Percentiles rank a stretch among this genome's conserved stretches.
phyloP scores from a whole-genome alignment of 2,113 vertebrate species.

The Lathamus discolor region DNA sequence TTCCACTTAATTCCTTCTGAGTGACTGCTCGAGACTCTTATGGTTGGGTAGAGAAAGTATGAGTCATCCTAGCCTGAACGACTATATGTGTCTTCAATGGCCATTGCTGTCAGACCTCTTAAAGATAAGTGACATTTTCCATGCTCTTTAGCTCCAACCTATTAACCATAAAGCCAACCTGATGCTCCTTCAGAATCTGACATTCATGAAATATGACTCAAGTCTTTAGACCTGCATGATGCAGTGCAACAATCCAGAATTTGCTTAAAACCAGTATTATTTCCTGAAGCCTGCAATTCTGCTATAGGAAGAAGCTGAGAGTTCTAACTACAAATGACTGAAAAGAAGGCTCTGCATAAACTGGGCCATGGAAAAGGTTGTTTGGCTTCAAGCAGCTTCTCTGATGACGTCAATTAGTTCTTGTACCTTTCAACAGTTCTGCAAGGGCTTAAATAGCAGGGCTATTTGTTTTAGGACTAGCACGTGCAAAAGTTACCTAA shows the following conservation, averaged over 20 bases:
- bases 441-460: neutral
- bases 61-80: neutral
- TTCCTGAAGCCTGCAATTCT: neutral
- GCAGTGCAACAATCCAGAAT: neutral
- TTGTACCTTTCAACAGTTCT: neutral
- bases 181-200: neutral
- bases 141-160: neutral
- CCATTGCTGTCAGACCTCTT: neutral
- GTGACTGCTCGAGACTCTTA: neutral
- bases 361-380: neutral
- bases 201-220: neutral
- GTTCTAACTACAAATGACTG: neutral
- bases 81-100: neutral
- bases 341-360: neutral
- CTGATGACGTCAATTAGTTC: neutral
- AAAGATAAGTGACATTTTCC: neutral
- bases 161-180: neutral
- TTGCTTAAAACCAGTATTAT: neutral
- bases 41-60: neutral
- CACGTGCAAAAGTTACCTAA: neutral
- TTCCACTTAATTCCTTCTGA: neutral
- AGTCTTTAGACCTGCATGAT: neutral
- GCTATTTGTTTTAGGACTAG: neutral
- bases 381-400: neutral
- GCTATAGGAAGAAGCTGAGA: neutral